Conservation (phyloP, 2,113 vertebrate genomes). For the Aegypius monachus region DNA sequence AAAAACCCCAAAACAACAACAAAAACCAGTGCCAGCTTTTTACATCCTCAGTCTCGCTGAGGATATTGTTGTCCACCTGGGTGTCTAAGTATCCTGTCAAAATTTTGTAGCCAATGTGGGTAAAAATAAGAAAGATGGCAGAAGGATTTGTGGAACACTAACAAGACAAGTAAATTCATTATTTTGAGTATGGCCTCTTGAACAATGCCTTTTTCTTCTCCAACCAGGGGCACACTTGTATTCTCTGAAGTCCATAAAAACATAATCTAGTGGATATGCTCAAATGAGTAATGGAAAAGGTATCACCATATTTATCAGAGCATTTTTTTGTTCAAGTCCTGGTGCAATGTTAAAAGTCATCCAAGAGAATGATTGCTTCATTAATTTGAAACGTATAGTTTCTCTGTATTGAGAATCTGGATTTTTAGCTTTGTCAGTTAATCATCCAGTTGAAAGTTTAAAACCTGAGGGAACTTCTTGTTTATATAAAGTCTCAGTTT, state of each 20-base stretch:
- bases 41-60: neutral
- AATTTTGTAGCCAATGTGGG: neutral
- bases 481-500: slow-evolving; percentile 23
- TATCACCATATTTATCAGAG: neutral
- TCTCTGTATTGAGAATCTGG: neutral
- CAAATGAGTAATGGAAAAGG: neutral
- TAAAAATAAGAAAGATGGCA: neutral
- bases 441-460: slow-evolving; percentile 16
- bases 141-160: neutral
- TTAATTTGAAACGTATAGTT: slow-evolving; percentile 11
- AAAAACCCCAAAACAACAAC: neutral
- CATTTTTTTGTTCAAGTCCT: neutral
- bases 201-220: neutral
- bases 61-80: neutral
- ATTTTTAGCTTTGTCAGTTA: slow-evolving; percentile 35
- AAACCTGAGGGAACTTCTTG: slow-evolving; percentile 6
- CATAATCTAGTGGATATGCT: neutral
- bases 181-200: neutral
- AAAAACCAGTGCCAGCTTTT: neutral
- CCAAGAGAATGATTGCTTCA: neutral
- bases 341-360: neutral
- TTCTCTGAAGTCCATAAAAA: neutral
- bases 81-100: neutral
- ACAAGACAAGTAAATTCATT: neutral
- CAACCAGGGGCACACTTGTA: neutral